Percentiles rank a stretch among this genome's conserved stretches.
Evolutionary conservation across 2,113 vertebrate species (phyloP).

Genomic region (Anarhynchus alexandrinus): DNA sequence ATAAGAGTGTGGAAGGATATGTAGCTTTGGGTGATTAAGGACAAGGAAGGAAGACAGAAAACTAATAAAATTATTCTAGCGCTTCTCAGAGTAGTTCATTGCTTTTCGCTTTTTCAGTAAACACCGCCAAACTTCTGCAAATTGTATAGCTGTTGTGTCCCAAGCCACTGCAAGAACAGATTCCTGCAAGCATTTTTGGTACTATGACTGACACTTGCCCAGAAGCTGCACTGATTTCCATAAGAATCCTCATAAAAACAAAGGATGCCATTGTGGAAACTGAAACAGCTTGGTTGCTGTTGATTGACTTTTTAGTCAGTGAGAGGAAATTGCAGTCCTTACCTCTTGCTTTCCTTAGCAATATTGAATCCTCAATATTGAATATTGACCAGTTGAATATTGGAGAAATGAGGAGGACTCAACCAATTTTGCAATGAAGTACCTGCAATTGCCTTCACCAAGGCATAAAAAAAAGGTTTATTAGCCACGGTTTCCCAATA

Average conservation of each 20-base stretch:
- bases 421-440: neutral
- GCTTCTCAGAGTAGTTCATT: neutral
- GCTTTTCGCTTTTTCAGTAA: neutral
- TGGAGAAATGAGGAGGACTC: neutral
- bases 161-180: neutral
- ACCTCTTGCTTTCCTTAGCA: neutral
- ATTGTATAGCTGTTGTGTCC: neutral
- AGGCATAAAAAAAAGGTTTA: neutral
- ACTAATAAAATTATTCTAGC: neutral
- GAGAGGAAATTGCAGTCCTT: neutral
- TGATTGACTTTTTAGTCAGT: neutral
- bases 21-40: neutral
- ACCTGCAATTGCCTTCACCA: neutral
- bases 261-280: neutral
- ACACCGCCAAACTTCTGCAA: neutral
- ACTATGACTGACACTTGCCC: neutral
- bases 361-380: neutral
- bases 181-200: neutral
- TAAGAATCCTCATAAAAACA: constrained; percentile 8
- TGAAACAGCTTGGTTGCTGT: neutral
- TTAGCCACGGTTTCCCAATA: neutral
- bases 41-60: neutral
- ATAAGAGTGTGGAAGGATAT: neutral
- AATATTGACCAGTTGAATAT: neutral
- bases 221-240: constrained; percentile 15